Percentiles rank a stretch among this genome's conserved stretches.
Conservation (phyloP, 2,888 invertebrate genomes). For the Cheilosia grossa region DNA sequence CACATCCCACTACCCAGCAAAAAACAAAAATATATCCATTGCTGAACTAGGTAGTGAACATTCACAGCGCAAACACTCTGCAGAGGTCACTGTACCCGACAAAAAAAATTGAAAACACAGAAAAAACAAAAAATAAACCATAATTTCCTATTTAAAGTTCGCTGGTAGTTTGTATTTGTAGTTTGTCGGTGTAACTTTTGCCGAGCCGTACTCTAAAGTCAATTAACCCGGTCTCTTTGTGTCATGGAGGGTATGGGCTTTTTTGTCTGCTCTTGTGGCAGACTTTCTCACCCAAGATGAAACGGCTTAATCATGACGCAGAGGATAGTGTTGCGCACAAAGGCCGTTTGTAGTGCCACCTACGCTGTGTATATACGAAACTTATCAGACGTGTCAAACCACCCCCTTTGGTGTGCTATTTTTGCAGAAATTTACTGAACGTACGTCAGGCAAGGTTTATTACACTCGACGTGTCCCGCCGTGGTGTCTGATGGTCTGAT, state of each 20-base stretch:
- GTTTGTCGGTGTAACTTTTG: slow-evolving; percentile 45
- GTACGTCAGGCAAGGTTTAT: slow-evolving; percentile 38
- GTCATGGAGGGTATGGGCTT: slow-evolving; percentile 21
- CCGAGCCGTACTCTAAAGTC: slow-evolving; percentile 36
- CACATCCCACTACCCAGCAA: background rate
- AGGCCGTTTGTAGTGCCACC: slow-evolving; percentile 19
- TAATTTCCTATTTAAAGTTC: slow-evolving; percentile 57
- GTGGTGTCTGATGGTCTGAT: slow-evolving; percentile 66
- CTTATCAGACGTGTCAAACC: background rate
- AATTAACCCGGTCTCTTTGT: slow-evolving; percentile 59
- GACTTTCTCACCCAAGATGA: slow-evolving; percentile 25
- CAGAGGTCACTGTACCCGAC: slow-evolving; percentile 59
- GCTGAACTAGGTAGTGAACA: slow-evolving; percentile 28
- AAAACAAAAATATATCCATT: slow-evolving; percentile 23
- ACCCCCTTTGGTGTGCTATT: slow-evolving; percentile 21
- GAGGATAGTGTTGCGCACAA: slow-evolving; percentile 5
- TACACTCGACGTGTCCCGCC: slow-evolving; percentile 55
- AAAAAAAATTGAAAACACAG: slow-evolving; percentile 23
- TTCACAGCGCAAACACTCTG: slow-evolving; percentile 47
- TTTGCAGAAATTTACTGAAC: slow-evolving; percentile 11
- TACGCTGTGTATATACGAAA: background rate
- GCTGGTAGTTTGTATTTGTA: slow-evolving; percentile 10
- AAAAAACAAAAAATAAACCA: slow-evolving; percentile 28
- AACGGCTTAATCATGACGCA: slow-evolving; percentile 26
- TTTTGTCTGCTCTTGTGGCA: background rate